Conservation (phyloP, 2,888 invertebrate species). For the Philereme vetulata region DNA sequence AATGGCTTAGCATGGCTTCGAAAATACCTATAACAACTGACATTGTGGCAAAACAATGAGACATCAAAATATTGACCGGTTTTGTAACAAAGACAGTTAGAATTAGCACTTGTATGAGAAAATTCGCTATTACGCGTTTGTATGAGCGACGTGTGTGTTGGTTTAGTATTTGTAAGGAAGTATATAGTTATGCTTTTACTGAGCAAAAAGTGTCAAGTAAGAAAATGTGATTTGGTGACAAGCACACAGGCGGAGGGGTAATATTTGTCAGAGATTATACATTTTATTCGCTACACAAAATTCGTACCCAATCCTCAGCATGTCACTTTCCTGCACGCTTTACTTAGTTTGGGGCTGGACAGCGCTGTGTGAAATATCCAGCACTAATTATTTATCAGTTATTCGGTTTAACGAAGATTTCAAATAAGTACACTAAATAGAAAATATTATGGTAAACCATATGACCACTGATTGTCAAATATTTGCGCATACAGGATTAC, state of each 20-base stretch:
- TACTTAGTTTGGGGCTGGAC: too few relatives aligned
- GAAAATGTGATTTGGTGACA: too few relatives aligned
- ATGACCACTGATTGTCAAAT: background rate
- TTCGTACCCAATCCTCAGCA: too few relatives aligned
- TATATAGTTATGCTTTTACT: background rate
- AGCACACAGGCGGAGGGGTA: too few relatives aligned
- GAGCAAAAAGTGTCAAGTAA: background rate
- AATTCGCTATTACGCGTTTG: constrained; percentile 9
- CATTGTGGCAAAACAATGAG: background rate
- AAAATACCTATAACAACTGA: too few relatives aligned
- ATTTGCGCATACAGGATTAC: background rate
- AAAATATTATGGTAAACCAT: background rate
- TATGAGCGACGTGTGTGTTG: constrained; percentile 3
- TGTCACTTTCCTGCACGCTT: too few relatives aligned
- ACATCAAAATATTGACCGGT: constrained; percentile 11
- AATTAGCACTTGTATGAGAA: constrained; percentile 17
- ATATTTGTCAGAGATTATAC: too few relatives aligned
- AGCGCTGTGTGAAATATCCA: too few relatives aligned
- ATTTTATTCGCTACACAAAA: too few relatives aligned
- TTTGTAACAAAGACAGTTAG: constrained; percentile 11
- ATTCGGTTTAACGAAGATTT: too few relatives aligned
- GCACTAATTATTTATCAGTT: too few relatives aligned
- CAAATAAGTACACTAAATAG: background rate
- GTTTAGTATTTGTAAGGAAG: background rate
- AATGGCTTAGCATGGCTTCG: too few relatives aligned